Conservation (phyloP, 2,797 vertebrate species). For the Acanthopagrus latus region DNA sequence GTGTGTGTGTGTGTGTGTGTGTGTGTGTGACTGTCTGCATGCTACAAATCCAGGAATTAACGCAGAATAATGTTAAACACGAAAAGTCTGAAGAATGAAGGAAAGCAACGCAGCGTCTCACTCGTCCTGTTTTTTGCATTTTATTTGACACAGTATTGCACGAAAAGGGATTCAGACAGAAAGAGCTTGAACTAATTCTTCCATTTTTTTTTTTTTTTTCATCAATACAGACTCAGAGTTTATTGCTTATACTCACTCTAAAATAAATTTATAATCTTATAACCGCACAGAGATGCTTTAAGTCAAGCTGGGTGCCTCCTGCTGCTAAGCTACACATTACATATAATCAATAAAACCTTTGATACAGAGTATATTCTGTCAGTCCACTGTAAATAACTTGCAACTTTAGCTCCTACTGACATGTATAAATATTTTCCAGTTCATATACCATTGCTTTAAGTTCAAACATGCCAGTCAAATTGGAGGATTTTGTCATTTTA, state of each 20-base stretch:
- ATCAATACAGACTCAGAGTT: not conserved
- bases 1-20: too few relatives aligned
- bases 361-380: slow-evolving; percentile 32
- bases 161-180: not conserved
- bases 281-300: slow-evolving; percentile 27
- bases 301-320: slow-evolving; percentile 7
- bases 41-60: slow-evolving; percentile 55
- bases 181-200: not conserved
- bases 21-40: not conserved
- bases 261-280: slow-evolving; percentile 33
- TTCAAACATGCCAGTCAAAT: slow-evolving; percentile 33
- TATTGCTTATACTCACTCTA: not conserved
- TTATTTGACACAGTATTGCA: slow-evolving; percentile 11
- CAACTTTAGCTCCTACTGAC: slow-evolving; percentile 50
- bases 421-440: slow-evolving; percentile 57
- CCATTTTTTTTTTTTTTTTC: not conserved
- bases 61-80: slow-evolving; percentile 48
- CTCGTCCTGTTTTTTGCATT: slow-evolving; percentile 14
- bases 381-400: slow-evolving; percentile 40
- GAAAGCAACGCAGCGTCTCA: not conserved
- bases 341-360: slow-evolving; percentile 58
- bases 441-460: slow-evolving; percentile 23
- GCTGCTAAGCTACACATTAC: slow-evolving; percentile 27
- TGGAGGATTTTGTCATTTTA: slow-evolving; percentile 45
- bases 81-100: slow-evolving; percentile 10